A percentile compares a stretch with the other conserved stretches of the same genome.
Evolutionary conservation across 2,888 invertebrate genomes (phyloP).

Genomic region (Temnothorax rugatulus): DNA sequence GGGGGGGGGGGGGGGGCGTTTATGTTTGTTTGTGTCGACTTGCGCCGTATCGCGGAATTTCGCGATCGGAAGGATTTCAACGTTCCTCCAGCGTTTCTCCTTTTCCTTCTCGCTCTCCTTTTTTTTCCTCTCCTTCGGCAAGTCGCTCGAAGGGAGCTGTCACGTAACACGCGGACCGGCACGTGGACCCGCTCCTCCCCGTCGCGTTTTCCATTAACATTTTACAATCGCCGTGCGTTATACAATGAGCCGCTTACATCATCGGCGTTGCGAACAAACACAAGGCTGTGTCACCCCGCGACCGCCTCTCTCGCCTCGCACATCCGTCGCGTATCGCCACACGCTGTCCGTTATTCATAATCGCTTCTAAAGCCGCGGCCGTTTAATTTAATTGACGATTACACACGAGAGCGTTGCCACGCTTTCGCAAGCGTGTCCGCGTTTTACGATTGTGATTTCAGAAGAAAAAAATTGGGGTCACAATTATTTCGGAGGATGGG

Average conservation of each 20-base stretch:
- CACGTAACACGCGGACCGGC: neutral
- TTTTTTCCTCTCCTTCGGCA: neutral
- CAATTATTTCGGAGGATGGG: neutral
- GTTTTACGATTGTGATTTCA: slow-evolving; percentile 25
- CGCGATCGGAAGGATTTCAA: slow-evolving; percentile 1
- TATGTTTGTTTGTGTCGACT: slow-evolving; percentile 17
- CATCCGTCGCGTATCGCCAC: slow-evolving; percentile 60
- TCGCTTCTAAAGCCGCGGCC: slow-evolving; percentile 75
- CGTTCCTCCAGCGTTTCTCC: neutral
- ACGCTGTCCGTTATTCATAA: slow-evolving; percentile 79
- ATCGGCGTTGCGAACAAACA: slow-evolving; percentile 80
- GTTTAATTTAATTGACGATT: slow-evolving; percentile 81
- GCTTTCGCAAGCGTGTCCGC: slow-evolving; percentile 68
- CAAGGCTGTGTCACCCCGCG: slow-evolving; percentile 78
- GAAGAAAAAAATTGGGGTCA: neutral
- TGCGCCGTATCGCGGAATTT: slow-evolving; percentile 17
- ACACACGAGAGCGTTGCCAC: slow-evolving; percentile 68
- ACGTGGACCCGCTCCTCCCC: slow-evolving; percentile 31
- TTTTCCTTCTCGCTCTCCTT: neutral
- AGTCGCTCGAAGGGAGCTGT: neutral
- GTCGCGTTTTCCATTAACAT: slow-evolving; percentile 76
- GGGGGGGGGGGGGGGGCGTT: neutral
- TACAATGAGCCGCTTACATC: slow-evolving; percentile 82
- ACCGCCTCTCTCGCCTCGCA: slow-evolving; percentile 68
- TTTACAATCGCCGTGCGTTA: slow-evolving; percentile 81